These are phyloP conservation scores for Cantharis rustica DNA, from an alignment of 2,888 invertebrate genomes.

Conservation along the genomic window DNA sequence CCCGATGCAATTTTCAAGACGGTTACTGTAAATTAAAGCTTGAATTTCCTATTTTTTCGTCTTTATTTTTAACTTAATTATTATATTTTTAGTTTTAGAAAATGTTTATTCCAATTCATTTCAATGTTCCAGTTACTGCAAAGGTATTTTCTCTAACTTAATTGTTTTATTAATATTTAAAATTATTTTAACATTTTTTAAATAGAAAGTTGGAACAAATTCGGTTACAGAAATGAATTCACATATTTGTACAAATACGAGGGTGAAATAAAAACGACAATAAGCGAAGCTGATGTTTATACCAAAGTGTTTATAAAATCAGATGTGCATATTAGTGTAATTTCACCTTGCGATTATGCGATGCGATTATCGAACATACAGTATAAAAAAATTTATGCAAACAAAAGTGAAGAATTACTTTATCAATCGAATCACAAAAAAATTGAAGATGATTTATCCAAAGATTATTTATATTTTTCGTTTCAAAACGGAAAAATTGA, in stretches of 20 bases:
- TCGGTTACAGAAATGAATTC: constrained; percentile 32
- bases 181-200: constrained; percentile 4
- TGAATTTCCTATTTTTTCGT: too few species aligned
- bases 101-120: constrained; percentile 9
- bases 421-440: not conserved
- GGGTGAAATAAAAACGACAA: constrained; percentile 22
- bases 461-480: constrained; percentile 32
- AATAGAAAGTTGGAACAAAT: constrained; percentile 30
- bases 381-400: not conserved
- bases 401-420: not conserved
- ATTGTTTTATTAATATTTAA: not conserved
- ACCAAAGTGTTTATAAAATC: constrained; percentile 24
- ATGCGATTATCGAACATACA: constrained; percentile 23
- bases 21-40: too few species aligned
- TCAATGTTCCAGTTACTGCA: constrained; percentile 38
- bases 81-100: constrained; percentile 7
- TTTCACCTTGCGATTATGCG: constrained; percentile 34
- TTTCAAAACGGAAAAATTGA: constrained; percentile 37
- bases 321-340: constrained; percentile 19
- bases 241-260: constrained; percentile 32
- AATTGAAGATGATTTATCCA: constrained; percentile 6
- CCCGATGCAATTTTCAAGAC: too few species aligned
- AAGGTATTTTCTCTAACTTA: constrained; percentile 27
- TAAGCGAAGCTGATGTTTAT: constrained; percentile 12
- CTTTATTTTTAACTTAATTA: too few species aligned